Percentiles rank a stretch among this genome's conserved stretches.
phyloP scores from a whole-genome alignment of 2,888 invertebrate genomes.

The Sarcophaga caerulescens region DNA sequence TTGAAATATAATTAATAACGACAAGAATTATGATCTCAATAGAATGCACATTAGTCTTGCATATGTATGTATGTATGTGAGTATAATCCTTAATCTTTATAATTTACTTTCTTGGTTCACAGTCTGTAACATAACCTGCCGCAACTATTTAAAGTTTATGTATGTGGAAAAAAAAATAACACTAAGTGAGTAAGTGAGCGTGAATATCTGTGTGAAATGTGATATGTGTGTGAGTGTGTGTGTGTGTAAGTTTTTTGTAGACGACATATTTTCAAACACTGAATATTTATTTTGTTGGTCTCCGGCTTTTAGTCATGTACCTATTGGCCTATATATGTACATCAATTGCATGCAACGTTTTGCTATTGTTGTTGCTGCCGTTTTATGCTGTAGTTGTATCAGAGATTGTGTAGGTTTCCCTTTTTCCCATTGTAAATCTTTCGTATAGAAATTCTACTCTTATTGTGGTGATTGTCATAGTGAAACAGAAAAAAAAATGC shows the following conservation, averaged over 20 bases:
- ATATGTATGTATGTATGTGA: no score
- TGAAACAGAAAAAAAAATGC: not conserved
- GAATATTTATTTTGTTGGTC: constrained; percentile 61
- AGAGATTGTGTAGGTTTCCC: not conserved
- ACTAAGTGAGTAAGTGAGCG: constrained; percentile 60
- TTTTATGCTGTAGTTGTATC: not conserved
- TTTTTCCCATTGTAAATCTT: constrained; percentile 41
- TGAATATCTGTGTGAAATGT: no score
- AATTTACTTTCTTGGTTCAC: constrained; percentile 46
- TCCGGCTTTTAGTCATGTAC: constrained; percentile 72
- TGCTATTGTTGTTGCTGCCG: constrained; percentile 29
- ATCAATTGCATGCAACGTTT: constrained; percentile 71
- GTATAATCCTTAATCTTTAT: constrained; percentile 1
- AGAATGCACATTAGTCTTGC: no score
- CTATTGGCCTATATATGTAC: constrained; percentile 78
- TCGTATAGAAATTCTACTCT: constrained; percentile 44
- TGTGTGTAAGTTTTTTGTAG: constrained; percentile 66
- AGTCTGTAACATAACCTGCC: constrained; percentile 76
- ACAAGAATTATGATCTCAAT: no score
- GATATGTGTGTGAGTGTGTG: not conserved
- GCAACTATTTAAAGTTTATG: constrained; percentile 78
- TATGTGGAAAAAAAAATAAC: constrained; percentile 40
- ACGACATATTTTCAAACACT: constrained; percentile 39
- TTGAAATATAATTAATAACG: no score
- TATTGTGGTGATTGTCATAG: constrained; percentile 20